Conservation (phyloP, 2,888 invertebrate genomes). For the Eristalis tenax region DNA sequence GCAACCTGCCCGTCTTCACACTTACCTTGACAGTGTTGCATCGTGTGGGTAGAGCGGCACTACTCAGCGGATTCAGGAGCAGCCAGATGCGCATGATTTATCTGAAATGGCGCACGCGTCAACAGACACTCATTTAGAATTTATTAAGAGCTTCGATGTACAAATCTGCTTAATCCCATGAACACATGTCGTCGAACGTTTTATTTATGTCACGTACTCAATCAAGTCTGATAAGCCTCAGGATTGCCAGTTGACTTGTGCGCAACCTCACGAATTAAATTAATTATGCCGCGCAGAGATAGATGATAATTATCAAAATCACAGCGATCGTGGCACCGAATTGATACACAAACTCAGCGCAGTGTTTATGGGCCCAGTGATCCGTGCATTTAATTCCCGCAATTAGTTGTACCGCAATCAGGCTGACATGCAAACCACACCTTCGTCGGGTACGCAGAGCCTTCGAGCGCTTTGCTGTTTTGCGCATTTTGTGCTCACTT, state of each 20-base stretch:
- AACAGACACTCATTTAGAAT: not conserved
- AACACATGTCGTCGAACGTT: constrained; percentile 34
- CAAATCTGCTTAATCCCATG: not conserved
- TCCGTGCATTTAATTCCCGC: constrained; percentile 49
- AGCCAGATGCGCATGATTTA: not conserved
- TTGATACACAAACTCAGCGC: not conserved
- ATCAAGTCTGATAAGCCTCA: constrained; percentile 33
- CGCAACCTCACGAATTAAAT: constrained; percentile 48
- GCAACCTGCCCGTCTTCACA: no score
- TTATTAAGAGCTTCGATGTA: not conserved
- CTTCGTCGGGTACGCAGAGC: not conserved
- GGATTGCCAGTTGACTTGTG: constrained; percentile 41
- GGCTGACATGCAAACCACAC: constrained; percentile 25
- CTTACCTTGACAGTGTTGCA: no score
- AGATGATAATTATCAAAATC: constrained; percentile 42
- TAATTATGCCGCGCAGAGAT: constrained; percentile 45
- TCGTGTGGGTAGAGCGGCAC: no score
- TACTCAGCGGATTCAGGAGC: not conserved
- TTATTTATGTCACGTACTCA: constrained; percentile 43
- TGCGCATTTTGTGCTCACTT: not conserved
- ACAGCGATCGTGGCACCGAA: not conserved
- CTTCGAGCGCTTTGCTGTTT: not conserved
- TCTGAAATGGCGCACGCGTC: not conserved
- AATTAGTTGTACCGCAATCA: constrained; percentile 46
- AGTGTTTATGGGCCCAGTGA: constrained; percentile 35